Conservation (phyloP, 1,140 invertebrate genomes). For the Leptoteleia sp. region DNA sequence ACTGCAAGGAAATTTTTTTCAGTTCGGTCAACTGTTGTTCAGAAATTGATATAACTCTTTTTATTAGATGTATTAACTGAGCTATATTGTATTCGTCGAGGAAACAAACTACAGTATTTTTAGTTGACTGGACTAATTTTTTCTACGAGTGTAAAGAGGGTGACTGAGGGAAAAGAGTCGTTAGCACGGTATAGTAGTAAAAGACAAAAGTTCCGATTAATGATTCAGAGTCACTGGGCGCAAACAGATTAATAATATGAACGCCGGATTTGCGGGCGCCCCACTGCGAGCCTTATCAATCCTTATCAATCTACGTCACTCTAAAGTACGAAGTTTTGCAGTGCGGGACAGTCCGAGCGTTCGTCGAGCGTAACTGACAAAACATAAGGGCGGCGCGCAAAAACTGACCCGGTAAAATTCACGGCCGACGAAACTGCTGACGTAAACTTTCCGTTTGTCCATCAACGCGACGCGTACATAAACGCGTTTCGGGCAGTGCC, state of each 20-base stretch:
- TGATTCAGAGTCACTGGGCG: not conserved
- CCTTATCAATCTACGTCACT: conserved; percentile 11
- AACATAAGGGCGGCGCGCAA: not conserved
- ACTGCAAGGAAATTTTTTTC: no score
- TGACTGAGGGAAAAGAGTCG: no score
- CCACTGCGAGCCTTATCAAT: conserved; percentile 1
- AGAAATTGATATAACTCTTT: no score
- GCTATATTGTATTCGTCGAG: no score
- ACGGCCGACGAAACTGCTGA: conserved; percentile 62
- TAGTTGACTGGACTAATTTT: no score
- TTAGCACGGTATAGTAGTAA: no score
- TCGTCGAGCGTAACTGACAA: not conserved
- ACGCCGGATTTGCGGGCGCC: not conserved
- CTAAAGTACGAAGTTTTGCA: conserved; percentile 14
- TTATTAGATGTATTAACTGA: no score
- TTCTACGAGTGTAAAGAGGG: no score
- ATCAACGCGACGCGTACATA: not conserved
- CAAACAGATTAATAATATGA: conserved; percentile 9
- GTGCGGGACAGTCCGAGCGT: not conserved
- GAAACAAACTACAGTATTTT: no score
- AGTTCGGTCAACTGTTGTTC: no score
- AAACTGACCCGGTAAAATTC: conserved; percentile 50
- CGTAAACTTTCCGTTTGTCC: conserved; percentile 40
- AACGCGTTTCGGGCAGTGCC: not conserved
- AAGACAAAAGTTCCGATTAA: no score